Evolutionary conservation across 2,797 vertebrate genomes (phyloP).

Genomic region (Hoplostethus atlanticus): DNA sequence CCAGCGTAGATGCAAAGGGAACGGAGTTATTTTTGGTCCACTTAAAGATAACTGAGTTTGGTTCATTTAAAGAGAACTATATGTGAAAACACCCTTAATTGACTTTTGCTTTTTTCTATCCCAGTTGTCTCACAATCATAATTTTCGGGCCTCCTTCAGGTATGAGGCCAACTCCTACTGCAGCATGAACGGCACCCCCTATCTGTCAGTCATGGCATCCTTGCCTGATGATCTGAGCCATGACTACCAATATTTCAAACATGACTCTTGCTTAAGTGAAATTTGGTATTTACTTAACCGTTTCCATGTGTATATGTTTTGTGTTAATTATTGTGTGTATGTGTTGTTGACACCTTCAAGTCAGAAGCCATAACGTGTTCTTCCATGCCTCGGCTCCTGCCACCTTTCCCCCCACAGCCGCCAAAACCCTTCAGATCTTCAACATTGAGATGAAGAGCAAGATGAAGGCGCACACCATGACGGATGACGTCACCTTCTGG

Average conservation of each 20-base stretch:
- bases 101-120: neutral
- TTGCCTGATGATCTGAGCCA: constrained; percentile 73
- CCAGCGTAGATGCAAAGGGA: no score
- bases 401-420: constrained; percentile 82
- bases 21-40: no score
- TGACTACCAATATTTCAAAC: constrained; percentile 71
- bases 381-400: constrained; percentile 52
- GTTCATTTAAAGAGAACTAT: no score
- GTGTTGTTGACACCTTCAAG: neutral
- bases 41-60: no score
- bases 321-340: neutral
- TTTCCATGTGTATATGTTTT: constrained; percentile 7
- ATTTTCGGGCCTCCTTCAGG: neutral
- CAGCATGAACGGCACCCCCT: constrained; percentile 71
- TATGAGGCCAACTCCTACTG: constrained; percentile 54
- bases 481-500: constrained; percentile 99
- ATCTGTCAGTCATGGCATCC: constrained; percentile 68
- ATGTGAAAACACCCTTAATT: neutral
- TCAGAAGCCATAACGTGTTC: constrained; percentile 48
- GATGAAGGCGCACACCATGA: constrained; percentile 99
- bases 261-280: constrained; percentile 57
- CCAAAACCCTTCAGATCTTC: constrained; percentile 99
- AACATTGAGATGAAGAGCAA: constrained; percentile 99
- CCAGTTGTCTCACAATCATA: constrained; percentile 34
- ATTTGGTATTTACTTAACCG: constrained; percentile 43